phyloP scores from a whole-genome alignment of 2,888 invertebrate species.

The Poecilobothrus nobilitatus region DNA sequence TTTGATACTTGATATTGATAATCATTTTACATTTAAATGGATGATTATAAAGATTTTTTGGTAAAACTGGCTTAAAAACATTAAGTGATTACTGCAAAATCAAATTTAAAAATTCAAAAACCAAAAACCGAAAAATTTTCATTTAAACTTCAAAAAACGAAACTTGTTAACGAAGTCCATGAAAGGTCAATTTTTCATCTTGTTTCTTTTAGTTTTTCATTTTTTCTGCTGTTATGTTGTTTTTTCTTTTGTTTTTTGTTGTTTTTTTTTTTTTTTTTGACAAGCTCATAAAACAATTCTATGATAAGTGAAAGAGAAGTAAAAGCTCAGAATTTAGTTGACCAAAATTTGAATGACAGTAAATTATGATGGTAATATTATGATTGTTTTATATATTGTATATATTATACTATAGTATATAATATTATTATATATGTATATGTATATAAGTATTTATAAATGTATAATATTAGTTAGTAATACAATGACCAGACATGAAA shows the following conservation, averaged over 20 bases:
- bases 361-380: neutral
- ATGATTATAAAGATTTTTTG: neutral
- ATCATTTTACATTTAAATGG: neutral
- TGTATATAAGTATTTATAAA: neutral
- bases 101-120: neutral
- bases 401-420: neutral
- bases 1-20: no score
- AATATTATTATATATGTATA: neutral
- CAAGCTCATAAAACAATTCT: neutral
- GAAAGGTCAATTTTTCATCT: neutral
- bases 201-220: no score
- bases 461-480: neutral
- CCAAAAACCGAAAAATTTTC: neutral
- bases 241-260: neutral
- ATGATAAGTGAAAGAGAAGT: slow-evolving; percentile 4
- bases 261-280: neutral
- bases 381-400: no score
- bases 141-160: neutral
- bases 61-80: neutral
- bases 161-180: slow-evolving; percentile 4
- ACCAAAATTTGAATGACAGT: slow-evolving; percentile 6
- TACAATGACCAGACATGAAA: neutral
- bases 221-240: neutral
- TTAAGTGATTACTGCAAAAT: neutral
- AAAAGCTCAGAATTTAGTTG: neutral